Conservation (phyloP, 2,888 invertebrate genomes). For the Andrena praecox region DNA sequence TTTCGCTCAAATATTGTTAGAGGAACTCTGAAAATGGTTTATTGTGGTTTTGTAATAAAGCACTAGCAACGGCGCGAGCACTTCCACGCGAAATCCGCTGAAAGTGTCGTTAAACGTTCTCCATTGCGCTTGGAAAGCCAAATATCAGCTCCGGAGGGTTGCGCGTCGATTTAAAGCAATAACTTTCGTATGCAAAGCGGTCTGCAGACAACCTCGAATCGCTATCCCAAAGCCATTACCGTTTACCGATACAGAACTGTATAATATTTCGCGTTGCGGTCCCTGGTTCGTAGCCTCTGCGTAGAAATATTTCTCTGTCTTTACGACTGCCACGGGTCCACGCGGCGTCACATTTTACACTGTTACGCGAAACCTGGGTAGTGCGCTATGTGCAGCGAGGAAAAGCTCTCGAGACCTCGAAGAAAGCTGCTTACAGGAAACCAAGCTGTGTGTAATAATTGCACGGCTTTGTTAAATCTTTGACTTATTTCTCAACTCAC, state of each 20-base stretch:
- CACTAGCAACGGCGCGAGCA: background rate
- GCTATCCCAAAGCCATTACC: constrained; percentile 50
- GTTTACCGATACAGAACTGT: constrained; percentile 59
- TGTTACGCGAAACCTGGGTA: constrained; percentile 46
- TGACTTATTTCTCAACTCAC: background rate
- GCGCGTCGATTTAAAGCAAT: constrained; percentile 21
- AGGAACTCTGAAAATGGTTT: background rate
- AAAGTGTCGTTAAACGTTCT: background rate
- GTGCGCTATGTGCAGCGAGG: constrained; percentile 5
- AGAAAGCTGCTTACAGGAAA: background rate
- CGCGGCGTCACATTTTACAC: constrained; percentile 31
- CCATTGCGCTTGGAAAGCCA: background rate
- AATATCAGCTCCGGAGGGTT: background rate
- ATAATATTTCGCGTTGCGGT: constrained; percentile 55
- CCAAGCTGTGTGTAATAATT: background rate
- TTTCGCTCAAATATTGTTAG: background rate
- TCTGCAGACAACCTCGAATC: constrained; percentile 31
- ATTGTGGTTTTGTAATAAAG: background rate
- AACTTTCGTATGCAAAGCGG: constrained; percentile 30
- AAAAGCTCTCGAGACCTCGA: constrained; percentile 16
- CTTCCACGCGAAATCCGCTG: background rate
- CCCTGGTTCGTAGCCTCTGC: constrained; percentile 15
- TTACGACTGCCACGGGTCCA: constrained; percentile 41
- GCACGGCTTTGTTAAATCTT: constrained; percentile 11
- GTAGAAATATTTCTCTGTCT: constrained; percentile 34